These are phyloP conservation scores for Onychostruthus taczanowskii DNA, from an alignment of 2,113 vertebrate genomes.

Conservation along the genomic window DNA sequence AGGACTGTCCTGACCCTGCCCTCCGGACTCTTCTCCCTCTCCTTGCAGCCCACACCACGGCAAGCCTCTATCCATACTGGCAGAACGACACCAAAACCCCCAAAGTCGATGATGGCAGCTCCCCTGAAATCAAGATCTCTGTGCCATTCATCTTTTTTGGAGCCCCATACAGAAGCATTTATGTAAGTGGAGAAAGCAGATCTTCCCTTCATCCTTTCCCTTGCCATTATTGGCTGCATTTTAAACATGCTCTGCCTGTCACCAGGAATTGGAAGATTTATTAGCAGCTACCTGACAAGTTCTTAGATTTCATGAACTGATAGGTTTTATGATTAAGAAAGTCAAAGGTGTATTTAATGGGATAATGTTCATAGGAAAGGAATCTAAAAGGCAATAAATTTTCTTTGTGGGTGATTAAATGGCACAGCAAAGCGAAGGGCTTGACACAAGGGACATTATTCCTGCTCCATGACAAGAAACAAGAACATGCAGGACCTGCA, in stretches of 20 bases:
- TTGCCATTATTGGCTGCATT: slow-evolving; percentile 27
- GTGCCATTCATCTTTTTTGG: slow-evolving; percentile 89
- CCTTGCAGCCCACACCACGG: slow-evolving; percentile 77
- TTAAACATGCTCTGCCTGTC: slow-evolving; percentile 13
- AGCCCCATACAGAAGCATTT: slow-evolving; percentile 85
- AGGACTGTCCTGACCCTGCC: not conserved
- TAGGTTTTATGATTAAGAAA: slow-evolving; percentile 78
- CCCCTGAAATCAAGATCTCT: slow-evolving; percentile 85
- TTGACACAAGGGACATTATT: slow-evolving; percentile 54
- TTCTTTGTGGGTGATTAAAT: slow-evolving; percentile 71
- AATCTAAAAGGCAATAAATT: slow-evolving; percentile 70
- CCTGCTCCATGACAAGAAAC: slow-evolving; percentile 52
- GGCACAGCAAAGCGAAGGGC: slow-evolving; percentile 50
- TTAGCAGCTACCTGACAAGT: slow-evolving; percentile 59
- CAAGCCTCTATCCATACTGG: slow-evolving; percentile 85
- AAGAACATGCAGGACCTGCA: slow-evolving; percentile 29
- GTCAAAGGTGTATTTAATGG: slow-evolving; percentile 75
- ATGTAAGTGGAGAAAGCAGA: slow-evolving; percentile 79
- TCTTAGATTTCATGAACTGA: slow-evolving; percentile 74
- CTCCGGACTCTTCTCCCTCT: not conserved
- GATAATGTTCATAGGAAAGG: slow-evolving; percentile 70
- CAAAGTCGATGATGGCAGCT: slow-evolving; percentile 98
- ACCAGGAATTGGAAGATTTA: slow-evolving; percentile 55
- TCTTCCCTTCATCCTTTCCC: not conserved
- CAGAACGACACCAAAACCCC: slow-evolving; percentile 86